A percentile compares a stretch with the other conserved stretches of the same genome.
These are phyloP conservation scores for Metaphire vulgaris DNA, from an alignment of 1,140 invertebrate species.

Conservation along the genomic window DNA sequence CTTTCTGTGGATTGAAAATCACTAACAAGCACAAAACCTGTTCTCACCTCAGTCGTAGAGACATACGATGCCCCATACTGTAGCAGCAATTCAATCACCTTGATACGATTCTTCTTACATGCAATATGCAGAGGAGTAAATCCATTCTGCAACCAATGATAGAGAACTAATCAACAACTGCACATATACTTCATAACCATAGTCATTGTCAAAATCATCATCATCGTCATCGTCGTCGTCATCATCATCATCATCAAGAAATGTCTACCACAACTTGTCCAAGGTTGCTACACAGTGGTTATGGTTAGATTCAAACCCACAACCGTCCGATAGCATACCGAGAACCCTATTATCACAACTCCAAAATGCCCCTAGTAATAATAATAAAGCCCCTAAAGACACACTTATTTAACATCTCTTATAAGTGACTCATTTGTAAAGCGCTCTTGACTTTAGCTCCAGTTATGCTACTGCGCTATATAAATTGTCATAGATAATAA, in stretches of 20 bases:
- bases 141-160: conserved; percentile 61
- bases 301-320: no score
- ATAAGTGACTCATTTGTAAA: no score
- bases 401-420: no score
- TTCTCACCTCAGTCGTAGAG: conserved; percentile 64
- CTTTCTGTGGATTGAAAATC: no score
- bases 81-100: conserved; percentile 78
- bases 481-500: no score
- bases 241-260: background rate
- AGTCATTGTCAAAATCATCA: background rate
- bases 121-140: conserved; percentile 94
- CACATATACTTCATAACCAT: background rate
- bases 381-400: no score
- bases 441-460: no score
- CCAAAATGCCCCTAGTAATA: background rate
- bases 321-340: background rate
- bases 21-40: no score
- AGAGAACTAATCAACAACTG: background rate
- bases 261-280: background rate
- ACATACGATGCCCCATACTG: conserved; percentile 88
- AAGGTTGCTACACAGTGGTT: no score
- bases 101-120: conserved; percentile 91
- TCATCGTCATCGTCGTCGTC: background rate
- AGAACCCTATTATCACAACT: background rate
- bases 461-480: no score